Evolutionary conservation across 1,140 invertebrate species (phyloP).

Genomic region (Brachionus paranguensis): DNA sequence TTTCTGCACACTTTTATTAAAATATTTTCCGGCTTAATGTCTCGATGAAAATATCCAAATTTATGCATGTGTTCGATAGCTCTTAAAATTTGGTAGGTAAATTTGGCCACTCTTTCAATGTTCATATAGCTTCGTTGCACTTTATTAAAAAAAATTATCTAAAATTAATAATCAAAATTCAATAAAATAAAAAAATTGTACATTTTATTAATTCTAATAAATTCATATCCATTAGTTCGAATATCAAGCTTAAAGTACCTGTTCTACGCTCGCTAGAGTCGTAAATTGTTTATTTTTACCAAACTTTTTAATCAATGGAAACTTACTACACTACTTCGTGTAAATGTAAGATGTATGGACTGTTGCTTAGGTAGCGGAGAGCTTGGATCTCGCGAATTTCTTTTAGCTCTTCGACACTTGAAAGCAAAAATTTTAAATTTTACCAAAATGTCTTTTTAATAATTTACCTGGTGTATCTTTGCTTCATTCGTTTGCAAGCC

Average conservation of each 20-base stretch:
- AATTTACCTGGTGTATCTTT: slow-evolving; percentile 59
- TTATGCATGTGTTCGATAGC: slow-evolving; percentile 41
- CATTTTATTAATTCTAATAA: slow-evolving; percentile 63
- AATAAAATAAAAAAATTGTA: background rate
- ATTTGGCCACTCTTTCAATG: slow-evolving; percentile 8
- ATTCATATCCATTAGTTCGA: slow-evolving; percentile 67
- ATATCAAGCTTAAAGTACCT: slow-evolving; percentile 61
- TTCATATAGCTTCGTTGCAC: slow-evolving; percentile 19
- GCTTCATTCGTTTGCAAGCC: slow-evolving; percentile 65
- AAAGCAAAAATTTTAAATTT: slow-evolving; percentile 41
- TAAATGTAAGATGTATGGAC: slow-evolving; percentile 63
- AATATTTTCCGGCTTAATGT: slow-evolving; percentile 69
- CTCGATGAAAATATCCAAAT: slow-evolving; percentile 64
- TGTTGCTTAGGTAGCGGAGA: slow-evolving; percentile 59
- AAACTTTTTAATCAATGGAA: background rate
- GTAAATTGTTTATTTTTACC: background rate
- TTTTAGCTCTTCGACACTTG: slow-evolving; percentile 59
- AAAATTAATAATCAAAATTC: slow-evolving; percentile 41
- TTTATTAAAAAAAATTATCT: background rate
- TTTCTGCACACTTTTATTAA: slow-evolving; percentile 56
- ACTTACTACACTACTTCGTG: slow-evolving; percentile 64
- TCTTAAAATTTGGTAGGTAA: slow-evolving; percentile 40
- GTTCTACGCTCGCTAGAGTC: slow-evolving; percentile 54
- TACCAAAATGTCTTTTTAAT: background rate
- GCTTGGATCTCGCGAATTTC: slow-evolving; percentile 62